phyloP scores from a whole-genome alignment of 2,113 vertebrate species.

The Melanocharis versteri region DNA sequence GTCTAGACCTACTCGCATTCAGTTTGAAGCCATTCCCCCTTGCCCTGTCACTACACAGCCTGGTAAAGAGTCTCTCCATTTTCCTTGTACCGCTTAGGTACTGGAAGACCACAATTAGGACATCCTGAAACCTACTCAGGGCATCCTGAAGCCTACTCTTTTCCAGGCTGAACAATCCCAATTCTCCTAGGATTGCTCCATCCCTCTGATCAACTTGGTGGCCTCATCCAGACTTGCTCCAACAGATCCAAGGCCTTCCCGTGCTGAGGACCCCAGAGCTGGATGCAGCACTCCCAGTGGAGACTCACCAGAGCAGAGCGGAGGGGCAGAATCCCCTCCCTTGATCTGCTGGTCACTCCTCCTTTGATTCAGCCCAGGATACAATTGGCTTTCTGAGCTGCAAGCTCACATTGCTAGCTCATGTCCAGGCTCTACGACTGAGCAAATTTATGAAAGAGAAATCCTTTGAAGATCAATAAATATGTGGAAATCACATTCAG shows the following conservation, averaged over 20 bases:
- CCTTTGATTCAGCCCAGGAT: not conserved
- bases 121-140: not conserved
- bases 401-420: not conserved
- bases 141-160: not conserved
- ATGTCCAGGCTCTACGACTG: not conserved
- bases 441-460: not conserved
- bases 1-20: fast-evolving
- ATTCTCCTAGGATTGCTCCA: fast-evolving
- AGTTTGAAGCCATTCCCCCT: not conserved
- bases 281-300: not conserved
- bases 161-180: not conserved
- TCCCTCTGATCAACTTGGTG: not conserved
- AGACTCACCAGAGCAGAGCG: not conserved
- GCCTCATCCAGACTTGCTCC: not conserved
- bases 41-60: not conserved
- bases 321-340: not conserved
- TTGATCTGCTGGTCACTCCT: fast-evolving
- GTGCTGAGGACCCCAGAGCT: not conserved
- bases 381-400: not conserved
- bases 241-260: not conserved
- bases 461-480: not conserved
- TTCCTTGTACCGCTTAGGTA: not conserved
- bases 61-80: not conserved
- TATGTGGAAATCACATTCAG: not conserved
- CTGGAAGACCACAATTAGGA: not conserved